These are phyloP conservation scores for Pteria penguin DNA, from an alignment of 2,888 invertebrate species.

Conservation along the genomic window DNA sequence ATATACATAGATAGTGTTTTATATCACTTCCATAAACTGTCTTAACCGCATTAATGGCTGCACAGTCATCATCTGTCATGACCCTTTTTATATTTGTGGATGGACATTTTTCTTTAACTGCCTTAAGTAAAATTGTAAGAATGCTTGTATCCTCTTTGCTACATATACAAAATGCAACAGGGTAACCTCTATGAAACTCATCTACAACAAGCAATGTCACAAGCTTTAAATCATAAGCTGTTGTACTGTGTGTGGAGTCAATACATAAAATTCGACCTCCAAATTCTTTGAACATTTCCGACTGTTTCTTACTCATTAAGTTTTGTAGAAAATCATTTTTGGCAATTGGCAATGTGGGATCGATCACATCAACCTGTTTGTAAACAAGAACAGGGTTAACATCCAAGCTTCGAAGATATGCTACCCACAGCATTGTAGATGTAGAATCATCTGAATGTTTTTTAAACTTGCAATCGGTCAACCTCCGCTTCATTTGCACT, in stretches of 20 bases:
- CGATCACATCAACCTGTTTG: background rate
- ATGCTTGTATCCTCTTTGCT: conserved; percentile 6
- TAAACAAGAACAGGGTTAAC: no score
- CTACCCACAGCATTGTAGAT: no score
- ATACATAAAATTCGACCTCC: conserved; percentile 12
- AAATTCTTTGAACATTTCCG: conserved; percentile 8
- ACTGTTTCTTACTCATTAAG: conserved; percentile 1
- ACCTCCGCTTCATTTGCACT: no score
- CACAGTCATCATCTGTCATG: conserved; percentile 25
- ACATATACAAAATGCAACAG: conserved; percentile 18
- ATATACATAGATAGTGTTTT: conserved; percentile 15
- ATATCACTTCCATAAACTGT: background rate
- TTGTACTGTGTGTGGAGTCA: conserved; percentile 22
- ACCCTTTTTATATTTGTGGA: background rate
- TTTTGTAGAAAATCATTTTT: conserved; percentile 8
- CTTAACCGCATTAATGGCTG: conserved; percentile 7
- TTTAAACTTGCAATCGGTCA: no score
- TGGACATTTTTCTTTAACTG: background rate
- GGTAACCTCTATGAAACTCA: conserved; percentile 20
- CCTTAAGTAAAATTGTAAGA: background rate
- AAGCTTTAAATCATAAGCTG: conserved; percentile 12
- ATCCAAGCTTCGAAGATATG: no score
- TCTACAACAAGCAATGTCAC: conserved; percentile 19
- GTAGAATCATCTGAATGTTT: no score
- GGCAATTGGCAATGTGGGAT: background rate